Evolutionary conservation across 2,113 vertebrate species (phyloP), one percentile per base, ranked within the genome.

Genomic region (Speoplatyrhinus poulsoni): DNA sequence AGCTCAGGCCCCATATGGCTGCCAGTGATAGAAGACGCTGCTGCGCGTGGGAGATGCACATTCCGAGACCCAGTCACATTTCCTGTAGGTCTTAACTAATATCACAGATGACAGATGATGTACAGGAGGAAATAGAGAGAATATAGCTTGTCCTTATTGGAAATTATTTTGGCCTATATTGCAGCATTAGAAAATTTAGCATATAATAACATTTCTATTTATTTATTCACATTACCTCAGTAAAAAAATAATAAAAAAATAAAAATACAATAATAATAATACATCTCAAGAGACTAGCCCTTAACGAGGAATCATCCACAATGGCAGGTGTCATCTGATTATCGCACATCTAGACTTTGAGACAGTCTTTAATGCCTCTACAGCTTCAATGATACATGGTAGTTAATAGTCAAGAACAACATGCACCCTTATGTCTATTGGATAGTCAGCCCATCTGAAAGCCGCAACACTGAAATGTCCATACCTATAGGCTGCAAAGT

Each of bases 31-130:
- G 84, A 86, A 75, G 73, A 89, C 46, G 15, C 15, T 72, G 82
- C 50, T 72, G 82, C 50, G 88, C 74, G 88, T 89, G 88, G 87
- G 90, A 89, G 87, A 90, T 32, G 58, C 82, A 76, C 87, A 85
- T 87, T 82, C 84, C 87, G 70, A 62, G 79, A 77, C 77, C 79
- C 82, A 81, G 74, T 90, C 81, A 82, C 81, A 87, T 87, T 89
- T 90, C 90, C 88, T 90, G 79, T 69, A 80, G 81, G 79, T 87
- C 81, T 26, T 83, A 86, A 87, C 77, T 87, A 72, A 87, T 88
- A 83, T 85, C 81, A 82, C 90, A 91, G 87, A 88, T 84, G 87
- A 88, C 74, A 79, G 79, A 66, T n/a, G 54, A 49, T 47, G 57
- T 2, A 26, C 3, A 13, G 41, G 46, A 68, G 58, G 48, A 49